A percentile compares a stretch with the other conserved stretches of the same genome.
phyloP scores from a whole-genome alignment of 2,113 vertebrate genomes.

The Mormoops blainvillei region DNA sequence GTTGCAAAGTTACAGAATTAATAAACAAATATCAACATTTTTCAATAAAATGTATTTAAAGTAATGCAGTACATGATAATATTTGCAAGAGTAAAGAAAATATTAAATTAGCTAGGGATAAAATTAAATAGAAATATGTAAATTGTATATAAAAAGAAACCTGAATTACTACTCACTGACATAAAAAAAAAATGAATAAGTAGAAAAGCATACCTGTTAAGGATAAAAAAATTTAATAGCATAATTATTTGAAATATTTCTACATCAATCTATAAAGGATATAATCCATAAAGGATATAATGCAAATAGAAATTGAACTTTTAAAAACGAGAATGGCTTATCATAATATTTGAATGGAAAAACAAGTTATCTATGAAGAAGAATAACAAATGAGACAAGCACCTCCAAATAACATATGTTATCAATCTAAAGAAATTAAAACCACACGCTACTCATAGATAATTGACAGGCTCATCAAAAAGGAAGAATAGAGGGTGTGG shows the following conservation, averaged over 20 bases:
- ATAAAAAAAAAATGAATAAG: not conserved
- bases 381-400: not conserved
- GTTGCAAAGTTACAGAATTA: not conserved
- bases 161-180: not conserved
- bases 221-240: not conserved
- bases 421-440: not conserved
- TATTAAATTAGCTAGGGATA: not conserved
- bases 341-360: not conserved
- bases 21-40: not conserved
- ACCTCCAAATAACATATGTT: not conserved
- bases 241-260: not conserved
- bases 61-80: not conserved
- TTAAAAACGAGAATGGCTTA: not conserved
- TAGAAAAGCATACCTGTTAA: not conserved
- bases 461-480: not conserved
- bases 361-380: not conserved
- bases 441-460: not conserved
- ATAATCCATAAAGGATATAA: not conserved
- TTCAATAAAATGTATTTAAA: not conserved
- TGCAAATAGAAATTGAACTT: not conserved
- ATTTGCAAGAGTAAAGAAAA: not conserved
- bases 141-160: not conserved
- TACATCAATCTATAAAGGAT: not conserved
- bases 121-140: not conserved
- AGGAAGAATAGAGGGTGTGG: not conserved